A percentile compares a stretch with the other conserved stretches of the same genome.
phyloP scores from a whole-genome alignment of 2,888 invertebrate species.

The Polia nebulosa region DNA sequence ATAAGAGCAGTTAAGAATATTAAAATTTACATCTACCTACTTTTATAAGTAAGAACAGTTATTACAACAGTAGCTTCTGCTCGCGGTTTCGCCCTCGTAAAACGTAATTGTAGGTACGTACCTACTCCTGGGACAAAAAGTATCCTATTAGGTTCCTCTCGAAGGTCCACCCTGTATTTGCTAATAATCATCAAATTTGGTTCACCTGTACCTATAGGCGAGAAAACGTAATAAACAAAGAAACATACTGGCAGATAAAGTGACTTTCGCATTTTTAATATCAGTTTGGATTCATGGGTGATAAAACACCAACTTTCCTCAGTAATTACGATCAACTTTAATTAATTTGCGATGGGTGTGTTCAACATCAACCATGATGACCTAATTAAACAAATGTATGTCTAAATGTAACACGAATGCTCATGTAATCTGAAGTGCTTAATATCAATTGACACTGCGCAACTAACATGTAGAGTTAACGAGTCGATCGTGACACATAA shows the following conservation, averaged over 20 bases:
- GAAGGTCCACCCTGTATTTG: too few species aligned
- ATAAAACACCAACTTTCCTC: slow-evolving; percentile 20
- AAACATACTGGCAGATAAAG: not conserved
- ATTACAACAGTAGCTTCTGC: not conserved
- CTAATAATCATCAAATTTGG: not conserved
- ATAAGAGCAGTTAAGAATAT: slow-evolving; percentile 27
- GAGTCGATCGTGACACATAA: slow-evolving; percentile 29
- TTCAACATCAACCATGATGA: slow-evolving; percentile 30
- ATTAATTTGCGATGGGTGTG: slow-evolving; percentile 15
- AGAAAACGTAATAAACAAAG: not conserved
- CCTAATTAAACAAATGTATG: slow-evolving; percentile 29
- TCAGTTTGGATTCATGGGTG: slow-evolving; percentile 1
- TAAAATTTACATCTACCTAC: slow-evolving; percentile 9
- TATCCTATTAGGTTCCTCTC: too few species aligned
- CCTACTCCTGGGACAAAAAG: too few species aligned
- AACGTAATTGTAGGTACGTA: too few species aligned
- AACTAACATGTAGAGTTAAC: slow-evolving; percentile 43
- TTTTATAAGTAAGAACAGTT: slow-evolving; percentile 14
- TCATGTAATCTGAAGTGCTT: slow-evolving; percentile 28
- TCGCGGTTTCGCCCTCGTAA: not conserved
- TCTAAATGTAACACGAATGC: slow-evolving; percentile 16
- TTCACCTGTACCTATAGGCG: not conserved
- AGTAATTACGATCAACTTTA: slow-evolving; percentile 21
- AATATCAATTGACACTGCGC: slow-evolving; percentile 52
- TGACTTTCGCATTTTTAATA: not conserved